These are phyloP conservation scores for Madoqua kirkii DNA, from an alignment of 2,113 vertebrate species.

Conservation along the genomic window DNA sequence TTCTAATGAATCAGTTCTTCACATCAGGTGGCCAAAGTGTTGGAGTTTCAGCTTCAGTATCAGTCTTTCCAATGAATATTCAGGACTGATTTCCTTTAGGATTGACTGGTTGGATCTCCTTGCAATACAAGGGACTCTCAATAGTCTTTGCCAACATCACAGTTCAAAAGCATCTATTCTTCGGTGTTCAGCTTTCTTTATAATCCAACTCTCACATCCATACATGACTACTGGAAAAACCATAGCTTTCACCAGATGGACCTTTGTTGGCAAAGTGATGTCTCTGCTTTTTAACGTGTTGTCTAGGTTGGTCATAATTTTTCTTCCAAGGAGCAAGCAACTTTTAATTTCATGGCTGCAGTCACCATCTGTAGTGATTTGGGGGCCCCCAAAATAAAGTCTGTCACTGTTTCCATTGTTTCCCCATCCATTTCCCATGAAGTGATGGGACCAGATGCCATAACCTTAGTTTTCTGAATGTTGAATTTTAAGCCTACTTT, in stretches of 20 bases:
- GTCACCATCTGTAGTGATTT: neutral
- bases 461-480: neutral
- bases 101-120: neutral
- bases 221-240: neutral
- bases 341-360: neutral
- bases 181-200: accelerated
- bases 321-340: neutral
- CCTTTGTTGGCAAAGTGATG: neutral
- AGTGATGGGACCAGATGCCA: neutral
- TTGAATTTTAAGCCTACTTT: neutral
- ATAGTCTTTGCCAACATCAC: neutral
- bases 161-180: neutral
- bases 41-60: neutral
- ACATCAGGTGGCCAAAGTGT: neutral
- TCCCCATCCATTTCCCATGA: neutral
- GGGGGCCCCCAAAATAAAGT: neutral
- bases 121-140: neutral
- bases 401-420: neutral
- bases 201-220: neutral
- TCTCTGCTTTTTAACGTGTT: neutral
- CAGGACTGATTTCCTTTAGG: neutral
- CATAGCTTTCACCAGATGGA: neutral
- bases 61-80: neutral
- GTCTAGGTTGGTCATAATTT: neutral
- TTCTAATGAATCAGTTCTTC: neutral